A percentile compares a stretch with the other conserved stretches of the same genome.
Conservation (phyloP, 2,888 invertebrate species). For the Cheiracanthium punctorium region DNA sequence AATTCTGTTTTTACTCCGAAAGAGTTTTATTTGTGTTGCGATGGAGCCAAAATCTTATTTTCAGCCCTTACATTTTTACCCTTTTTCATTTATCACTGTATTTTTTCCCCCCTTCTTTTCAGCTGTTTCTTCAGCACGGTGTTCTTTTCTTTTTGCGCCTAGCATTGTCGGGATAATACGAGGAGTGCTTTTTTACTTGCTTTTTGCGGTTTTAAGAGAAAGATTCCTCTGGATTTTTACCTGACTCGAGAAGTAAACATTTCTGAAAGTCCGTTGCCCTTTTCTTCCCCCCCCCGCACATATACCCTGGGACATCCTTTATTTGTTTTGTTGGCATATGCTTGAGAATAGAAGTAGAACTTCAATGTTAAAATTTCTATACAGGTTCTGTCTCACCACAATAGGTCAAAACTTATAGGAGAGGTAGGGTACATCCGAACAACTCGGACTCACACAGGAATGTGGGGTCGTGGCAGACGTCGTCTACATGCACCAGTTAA, state of each 20-base stretch:
- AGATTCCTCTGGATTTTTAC: neutral
- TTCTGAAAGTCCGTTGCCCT: neutral
- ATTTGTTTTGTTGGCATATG: neutral
- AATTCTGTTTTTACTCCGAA: neutral
- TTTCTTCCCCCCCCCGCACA: neutral
- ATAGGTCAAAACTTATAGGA: too few species aligned
- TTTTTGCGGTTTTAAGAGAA: neutral
- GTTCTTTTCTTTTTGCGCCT: neutral
- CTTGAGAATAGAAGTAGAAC: too few species aligned
- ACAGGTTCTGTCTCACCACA: too few species aligned
- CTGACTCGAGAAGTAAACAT: neutral
- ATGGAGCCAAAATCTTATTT: conserved; percentile 39
- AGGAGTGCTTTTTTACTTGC: neutral
- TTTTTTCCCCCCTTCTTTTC: conserved; percentile 10
- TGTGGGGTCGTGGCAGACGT: too few species aligned
- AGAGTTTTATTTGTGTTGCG: conserved; percentile 54
- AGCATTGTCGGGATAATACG: conserved; percentile 2
- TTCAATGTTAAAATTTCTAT: too few species aligned
- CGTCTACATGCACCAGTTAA: too few species aligned
- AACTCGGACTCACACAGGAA: too few species aligned
- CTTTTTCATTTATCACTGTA: conserved; percentile 7
- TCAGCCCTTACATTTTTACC: conserved; percentile 7
- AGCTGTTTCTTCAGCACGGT: neutral
- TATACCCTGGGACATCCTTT: neutral
- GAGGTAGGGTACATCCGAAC: too few species aligned